phyloP scores from a whole-genome alignment of 2,888 invertebrate species.

The Napeogenes sylphis region DNA sequence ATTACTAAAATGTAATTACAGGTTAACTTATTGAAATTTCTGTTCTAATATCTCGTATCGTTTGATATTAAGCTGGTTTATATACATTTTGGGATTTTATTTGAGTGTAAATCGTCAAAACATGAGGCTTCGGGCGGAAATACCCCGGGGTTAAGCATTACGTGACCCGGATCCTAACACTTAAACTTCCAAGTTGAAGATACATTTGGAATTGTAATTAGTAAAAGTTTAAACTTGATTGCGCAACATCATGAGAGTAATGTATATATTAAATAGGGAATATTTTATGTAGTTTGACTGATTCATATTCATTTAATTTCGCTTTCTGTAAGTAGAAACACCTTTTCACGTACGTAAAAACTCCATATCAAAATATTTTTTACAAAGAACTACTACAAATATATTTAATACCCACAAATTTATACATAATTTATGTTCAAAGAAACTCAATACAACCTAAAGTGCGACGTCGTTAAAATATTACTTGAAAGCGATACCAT shows the following conservation, averaged over 20 bases:
- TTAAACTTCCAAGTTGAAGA: slow-evolving; percentile 57
- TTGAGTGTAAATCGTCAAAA: slow-evolving; percentile 62
- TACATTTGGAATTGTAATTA: slow-evolving; percentile 66
- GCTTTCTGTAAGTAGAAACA: too few species aligned
- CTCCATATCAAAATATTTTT: too few species aligned
- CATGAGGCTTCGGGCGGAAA: slow-evolving; percentile 58
- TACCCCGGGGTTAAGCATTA: slow-evolving; percentile 54
- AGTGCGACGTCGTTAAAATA: not conserved
- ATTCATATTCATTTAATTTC: too few species aligned
- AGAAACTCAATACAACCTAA: not conserved
- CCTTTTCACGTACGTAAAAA: too few species aligned
- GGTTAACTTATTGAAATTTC: not conserved
- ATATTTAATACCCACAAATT: too few species aligned
- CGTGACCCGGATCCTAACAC: slow-evolving; percentile 63
- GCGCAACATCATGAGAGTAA: slow-evolving; percentile 7
- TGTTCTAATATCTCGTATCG: not conserved
- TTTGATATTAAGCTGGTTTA: slow-evolving; percentile 4
- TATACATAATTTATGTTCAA: too few species aligned
- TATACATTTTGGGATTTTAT: slow-evolving; percentile 34
- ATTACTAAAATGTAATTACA: too few species aligned
- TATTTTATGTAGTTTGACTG: too few species aligned
- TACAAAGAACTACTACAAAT: too few species aligned
- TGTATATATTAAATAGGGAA: not conserved
- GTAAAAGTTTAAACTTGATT: slow-evolving; percentile 34
- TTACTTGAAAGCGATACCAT: slow-evolving; percentile 1